Evolutionary conservation across 1,140 invertebrate genomes (phyloP).

Genomic region (Campoletis sonorensis): DNA sequence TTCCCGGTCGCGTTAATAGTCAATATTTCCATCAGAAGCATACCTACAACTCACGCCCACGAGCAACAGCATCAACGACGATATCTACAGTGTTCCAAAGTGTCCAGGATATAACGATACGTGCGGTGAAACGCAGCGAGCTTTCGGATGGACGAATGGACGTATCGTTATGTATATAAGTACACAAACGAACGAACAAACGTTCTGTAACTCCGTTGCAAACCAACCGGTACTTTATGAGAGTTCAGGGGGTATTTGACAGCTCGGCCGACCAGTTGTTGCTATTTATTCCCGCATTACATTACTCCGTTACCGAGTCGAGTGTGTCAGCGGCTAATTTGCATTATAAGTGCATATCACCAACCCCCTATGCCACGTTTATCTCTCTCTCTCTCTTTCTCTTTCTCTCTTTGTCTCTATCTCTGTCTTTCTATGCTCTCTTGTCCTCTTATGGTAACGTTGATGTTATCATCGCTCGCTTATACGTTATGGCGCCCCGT

Average conservation of each 20-base stretch:
- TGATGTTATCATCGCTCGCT: constrained; percentile 69
- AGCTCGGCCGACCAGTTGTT: constrained; percentile 74
- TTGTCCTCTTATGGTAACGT: constrained; percentile 15
- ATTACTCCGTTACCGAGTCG: constrained; percentile 75
- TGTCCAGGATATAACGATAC: constrained; percentile 18
- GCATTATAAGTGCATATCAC: constrained; percentile 71
- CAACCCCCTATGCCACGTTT: background rate
- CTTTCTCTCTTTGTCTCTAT: background rate
- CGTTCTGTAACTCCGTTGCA: constrained; percentile 46
- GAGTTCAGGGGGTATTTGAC: constrained; percentile 75
- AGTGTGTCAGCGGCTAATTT: constrained; percentile 76
- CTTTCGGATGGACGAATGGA: constrained; percentile 26
- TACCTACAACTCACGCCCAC: constrained; percentile 75
- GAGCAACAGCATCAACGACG: constrained; percentile 49
- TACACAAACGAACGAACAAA: constrained; percentile 53
- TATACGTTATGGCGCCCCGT: constrained; percentile 67
- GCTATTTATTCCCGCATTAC: constrained; percentile 77
- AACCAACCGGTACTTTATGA: constrained; percentile 71
- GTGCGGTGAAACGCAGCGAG: background rate
- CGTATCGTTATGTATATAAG: background rate
- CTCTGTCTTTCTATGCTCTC: constrained; percentile 1
- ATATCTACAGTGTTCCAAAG: background rate
- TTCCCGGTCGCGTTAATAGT: constrained; percentile 76
- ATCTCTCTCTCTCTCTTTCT: background rate
- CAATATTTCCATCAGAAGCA: constrained; percentile 78